Evolutionary conservation across 2,888 invertebrate genomes (phyloP).

Genomic region (Nomada ruficornis): DNA sequence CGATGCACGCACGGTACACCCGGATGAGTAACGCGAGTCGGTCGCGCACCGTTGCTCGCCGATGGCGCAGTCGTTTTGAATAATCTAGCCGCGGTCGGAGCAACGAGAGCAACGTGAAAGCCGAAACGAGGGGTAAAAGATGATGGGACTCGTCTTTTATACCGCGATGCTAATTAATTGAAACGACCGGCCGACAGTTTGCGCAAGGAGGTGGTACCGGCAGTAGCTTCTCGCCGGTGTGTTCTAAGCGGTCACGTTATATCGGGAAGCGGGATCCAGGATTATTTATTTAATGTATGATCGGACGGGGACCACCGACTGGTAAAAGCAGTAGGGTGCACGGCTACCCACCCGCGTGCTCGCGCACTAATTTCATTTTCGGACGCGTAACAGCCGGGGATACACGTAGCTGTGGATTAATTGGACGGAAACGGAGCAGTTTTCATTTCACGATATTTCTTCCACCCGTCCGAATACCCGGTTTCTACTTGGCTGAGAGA

Average conservation of each 20-base stretch:
- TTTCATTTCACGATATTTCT: conserved; percentile 32
- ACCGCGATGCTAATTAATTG: conserved; percentile 73
- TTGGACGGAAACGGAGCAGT: conserved; percentile 52
- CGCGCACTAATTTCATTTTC: conserved; percentile 70
- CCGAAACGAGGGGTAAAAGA: conserved; percentile 42
- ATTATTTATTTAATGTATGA: conserved; percentile 73
- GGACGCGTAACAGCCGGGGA: conserved; percentile 51
- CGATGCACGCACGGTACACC: conserved; percentile 62
- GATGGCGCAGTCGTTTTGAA: conserved; percentile 68
- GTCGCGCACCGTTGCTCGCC: conserved; percentile 54
- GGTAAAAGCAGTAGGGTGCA: conserved; percentile 66
- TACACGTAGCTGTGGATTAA: conserved; percentile 38
- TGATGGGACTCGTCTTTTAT: conserved; percentile 73
- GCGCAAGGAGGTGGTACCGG: conserved; percentile 69
- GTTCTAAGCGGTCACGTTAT: conserved; percentile 69
- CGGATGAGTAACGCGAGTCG: conserved; percentile 65
- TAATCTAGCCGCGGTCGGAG: conserved; percentile 61
- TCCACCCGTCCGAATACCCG: not conserved
- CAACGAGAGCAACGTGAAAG: conserved; percentile 41
- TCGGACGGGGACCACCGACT: conserved; percentile 68
- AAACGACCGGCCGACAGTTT: conserved; percentile 73
- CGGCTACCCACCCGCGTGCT: conserved; percentile 62
- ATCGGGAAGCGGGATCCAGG: conserved; percentile 59
- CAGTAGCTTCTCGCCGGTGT: conserved; percentile 69
- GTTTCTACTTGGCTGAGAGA: conserved; percentile 11